Conservation (phyloP, 2,113 vertebrate species). For the Cricetomys ansorgei region DNA sequence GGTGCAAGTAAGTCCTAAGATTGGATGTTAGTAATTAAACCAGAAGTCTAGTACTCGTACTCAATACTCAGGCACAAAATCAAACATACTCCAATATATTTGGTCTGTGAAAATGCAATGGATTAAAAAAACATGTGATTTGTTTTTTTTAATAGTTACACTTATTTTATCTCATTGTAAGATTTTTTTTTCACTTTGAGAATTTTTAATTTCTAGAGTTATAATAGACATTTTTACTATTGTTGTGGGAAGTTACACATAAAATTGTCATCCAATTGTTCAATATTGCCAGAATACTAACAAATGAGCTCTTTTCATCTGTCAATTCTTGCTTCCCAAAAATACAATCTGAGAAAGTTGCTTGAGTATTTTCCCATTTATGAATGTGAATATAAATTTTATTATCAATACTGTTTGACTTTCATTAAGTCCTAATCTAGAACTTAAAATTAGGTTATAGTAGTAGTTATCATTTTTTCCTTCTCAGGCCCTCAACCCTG, state of each 20-base stretch:
- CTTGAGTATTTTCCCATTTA: background rate
- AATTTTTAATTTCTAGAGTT: background rate
- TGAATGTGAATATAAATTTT: background rate
- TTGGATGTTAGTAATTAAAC: background rate
- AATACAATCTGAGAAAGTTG: background rate
- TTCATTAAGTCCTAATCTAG: background rate
- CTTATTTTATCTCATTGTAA: background rate
- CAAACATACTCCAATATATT: background rate
- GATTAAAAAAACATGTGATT: background rate
- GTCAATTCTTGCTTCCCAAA: rapidly evolving
- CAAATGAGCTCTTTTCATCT: background rate
- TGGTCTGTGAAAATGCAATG: background rate
- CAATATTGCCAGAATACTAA: background rate
- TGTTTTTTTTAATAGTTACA: background rate
- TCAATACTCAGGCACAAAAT: background rate
- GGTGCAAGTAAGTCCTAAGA: background rate
- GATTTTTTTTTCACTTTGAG: background rate
- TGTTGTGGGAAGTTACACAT: background rate
- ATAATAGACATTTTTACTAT: background rate
- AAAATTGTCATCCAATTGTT: background rate
- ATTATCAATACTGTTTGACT: background rate
- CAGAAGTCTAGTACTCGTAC: background rate
- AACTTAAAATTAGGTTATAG: background rate
- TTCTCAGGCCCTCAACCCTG: background rate
- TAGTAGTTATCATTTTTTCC: background rate